Percentiles rank a stretch among this genome's conserved stretches.
Evolutionary conservation across 2,113 vertebrate genomes (phyloP).

Genomic region (Lampris megalopsis): DNA sequence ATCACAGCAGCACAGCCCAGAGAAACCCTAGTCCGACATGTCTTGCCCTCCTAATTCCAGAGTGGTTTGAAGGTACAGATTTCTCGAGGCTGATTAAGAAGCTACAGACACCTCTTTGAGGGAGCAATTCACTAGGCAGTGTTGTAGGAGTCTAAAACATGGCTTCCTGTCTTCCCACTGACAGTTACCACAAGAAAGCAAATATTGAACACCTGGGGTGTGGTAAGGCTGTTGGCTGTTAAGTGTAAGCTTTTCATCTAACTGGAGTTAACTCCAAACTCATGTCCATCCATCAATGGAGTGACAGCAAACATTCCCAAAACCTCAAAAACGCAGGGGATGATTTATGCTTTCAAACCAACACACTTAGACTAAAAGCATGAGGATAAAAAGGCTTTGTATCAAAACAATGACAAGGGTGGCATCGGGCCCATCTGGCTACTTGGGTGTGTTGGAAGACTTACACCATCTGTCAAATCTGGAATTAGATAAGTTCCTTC

Average conservation of each 20-base stretch:
- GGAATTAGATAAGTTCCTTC: neutral
- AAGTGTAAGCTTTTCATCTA: slow-evolving; percentile 55
- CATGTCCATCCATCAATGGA: slow-evolving; percentile 17
- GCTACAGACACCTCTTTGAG: slow-evolving; percentile 7
- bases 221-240: slow-evolving; percentile 55
- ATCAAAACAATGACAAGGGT: slow-evolving; percentile 40
- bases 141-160: slow-evolving; percentile 40
- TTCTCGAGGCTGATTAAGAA: neutral
- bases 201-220: slow-evolving; percentile 63
- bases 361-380: slow-evolving; percentile 36
- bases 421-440: neutral
- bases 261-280: slow-evolving; percentile 32
- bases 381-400: slow-evolving; percentile 40
- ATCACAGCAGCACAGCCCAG: slow-evolving; percentile 9
- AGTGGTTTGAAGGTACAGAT: neutral
- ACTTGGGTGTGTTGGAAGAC: slow-evolving; percentile 1
- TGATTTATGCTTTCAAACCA: slow-evolving; percentile 47
- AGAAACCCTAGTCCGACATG: neutral
- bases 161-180: slow-evolving; percentile 39
- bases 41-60: neutral
- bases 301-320: slow-evolving; percentile 5
- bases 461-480: slow-evolving; percentile 25
- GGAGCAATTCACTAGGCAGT: slow-evolving; percentile 9
- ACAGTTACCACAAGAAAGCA: slow-evolving; percentile 16
- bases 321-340: slow-evolving; percentile 24